Evolutionary conservation across 2,888 invertebrate genomes (phyloP).

Genomic region (Patella depressa): DNA sequence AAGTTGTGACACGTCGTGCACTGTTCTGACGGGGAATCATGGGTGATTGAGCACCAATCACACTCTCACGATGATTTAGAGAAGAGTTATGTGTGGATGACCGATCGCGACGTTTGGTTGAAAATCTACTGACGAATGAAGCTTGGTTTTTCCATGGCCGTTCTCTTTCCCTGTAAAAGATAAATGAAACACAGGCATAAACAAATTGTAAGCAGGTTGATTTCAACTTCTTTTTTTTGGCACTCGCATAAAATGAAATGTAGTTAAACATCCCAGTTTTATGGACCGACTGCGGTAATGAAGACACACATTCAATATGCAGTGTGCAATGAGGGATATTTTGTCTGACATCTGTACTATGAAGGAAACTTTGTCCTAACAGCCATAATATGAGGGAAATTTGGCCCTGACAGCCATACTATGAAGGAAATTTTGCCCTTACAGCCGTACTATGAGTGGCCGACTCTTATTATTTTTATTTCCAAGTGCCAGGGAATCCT

Average conservation of each 20-base stretch:
- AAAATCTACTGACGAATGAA: slow-evolving; percentile 91
- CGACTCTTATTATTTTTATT: too few species aligned
- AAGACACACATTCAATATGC: too few species aligned
- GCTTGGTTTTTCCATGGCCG: slow-evolving; percentile 88
- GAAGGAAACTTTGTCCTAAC: too few species aligned
- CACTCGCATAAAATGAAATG: not conserved
- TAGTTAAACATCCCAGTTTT: too few species aligned
- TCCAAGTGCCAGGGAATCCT: too few species aligned
- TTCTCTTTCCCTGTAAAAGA: slow-evolving; percentile 55
- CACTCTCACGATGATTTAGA: slow-evolving; percentile 33
- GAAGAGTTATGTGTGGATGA: slow-evolving; percentile 40
- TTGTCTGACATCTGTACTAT: too few species aligned
- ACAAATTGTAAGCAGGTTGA: not conserved
- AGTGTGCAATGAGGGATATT: too few species aligned
- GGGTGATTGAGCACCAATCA: slow-evolving; percentile 53
- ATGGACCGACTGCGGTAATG: too few species aligned
- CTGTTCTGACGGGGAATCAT: slow-evolving; percentile 48
- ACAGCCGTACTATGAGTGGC: too few species aligned
- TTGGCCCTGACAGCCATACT: too few species aligned
- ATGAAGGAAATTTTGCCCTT: too few species aligned
- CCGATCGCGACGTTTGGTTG: slow-evolving; percentile 71
- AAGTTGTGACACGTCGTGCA: slow-evolving; percentile 40
- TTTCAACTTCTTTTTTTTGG: not conserved
- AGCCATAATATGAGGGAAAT: too few species aligned
- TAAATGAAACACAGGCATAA: not conserved